Conservation (phyloP, 1,140 invertebrate genomes). For the Paracyclopina nana region DNA sequence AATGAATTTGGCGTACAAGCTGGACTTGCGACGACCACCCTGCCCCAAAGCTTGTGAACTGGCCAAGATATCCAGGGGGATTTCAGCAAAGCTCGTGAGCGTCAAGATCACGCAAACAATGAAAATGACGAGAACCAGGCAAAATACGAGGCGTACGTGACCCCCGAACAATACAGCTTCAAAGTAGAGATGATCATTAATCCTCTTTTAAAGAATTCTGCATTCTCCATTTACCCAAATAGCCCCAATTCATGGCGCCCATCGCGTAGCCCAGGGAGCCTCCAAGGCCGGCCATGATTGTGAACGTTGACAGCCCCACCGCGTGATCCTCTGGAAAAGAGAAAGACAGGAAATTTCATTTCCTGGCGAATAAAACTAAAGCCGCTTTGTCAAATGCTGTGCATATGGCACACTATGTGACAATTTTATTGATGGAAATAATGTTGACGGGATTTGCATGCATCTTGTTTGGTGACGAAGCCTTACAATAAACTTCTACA, state of each 20-base stretch:
- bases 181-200: neutral
- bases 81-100: slow-evolving; percentile 65
- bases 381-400: neutral
- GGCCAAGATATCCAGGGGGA: slow-evolving; percentile 43
- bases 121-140: slow-evolving; percentile 66
- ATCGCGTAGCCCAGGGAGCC: slow-evolving; percentile 80
- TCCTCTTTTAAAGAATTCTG: no score
- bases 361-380: neutral
- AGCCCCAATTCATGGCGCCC: slow-evolving; percentile 73
- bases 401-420: neutral
- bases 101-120: slow-evolving; percentile 54
- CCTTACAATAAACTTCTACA: no score
- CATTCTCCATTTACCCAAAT: slow-evolving; percentile 11
- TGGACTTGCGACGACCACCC: no score
- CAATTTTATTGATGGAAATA: slow-evolving; percentile 21
- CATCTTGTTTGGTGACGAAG: no score
- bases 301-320: slow-evolving; percentile 76
- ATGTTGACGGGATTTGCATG: no score
- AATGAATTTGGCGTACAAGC: no score
- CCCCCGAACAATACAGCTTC: slow-evolving; percentile 48
- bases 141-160: slow-evolving; percentile 73
- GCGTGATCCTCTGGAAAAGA: slow-evolving; percentile 57
- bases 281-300: slow-evolving; percentile 84
- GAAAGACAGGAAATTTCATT: slow-evolving; percentile 8
- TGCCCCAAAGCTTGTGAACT: no score